These are phyloP conservation scores for Eurystomus gularis DNA, from an alignment of 2,113 vertebrate genomes.

Conservation along the genomic window DNA sequence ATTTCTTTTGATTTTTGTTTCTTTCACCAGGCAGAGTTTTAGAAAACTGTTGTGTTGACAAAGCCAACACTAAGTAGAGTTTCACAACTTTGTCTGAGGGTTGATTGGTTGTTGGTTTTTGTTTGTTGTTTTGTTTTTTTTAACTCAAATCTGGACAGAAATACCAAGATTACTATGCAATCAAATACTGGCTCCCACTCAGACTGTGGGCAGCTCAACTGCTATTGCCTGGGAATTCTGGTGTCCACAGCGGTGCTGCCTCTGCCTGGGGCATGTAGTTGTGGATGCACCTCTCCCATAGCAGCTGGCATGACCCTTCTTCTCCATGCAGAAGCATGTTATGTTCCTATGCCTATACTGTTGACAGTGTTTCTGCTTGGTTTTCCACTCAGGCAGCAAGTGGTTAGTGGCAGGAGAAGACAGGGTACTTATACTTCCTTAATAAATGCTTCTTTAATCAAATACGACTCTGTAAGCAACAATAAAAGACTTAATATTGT, in stretches of 20 bases:
- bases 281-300: background rate
- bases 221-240: background rate
- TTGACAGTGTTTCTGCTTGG: background rate
- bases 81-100: background rate
- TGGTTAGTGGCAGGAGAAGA: background rate
- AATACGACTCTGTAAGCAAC: background rate
- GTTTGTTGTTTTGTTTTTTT: too few species aligned
- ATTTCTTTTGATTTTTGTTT: background rate
- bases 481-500: background rate
- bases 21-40: background rate
- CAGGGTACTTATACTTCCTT: background rate
- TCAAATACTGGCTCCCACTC: background rate
- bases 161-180: background rate
- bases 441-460: background rate
- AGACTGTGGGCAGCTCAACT: background rate
- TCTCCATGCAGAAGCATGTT: accelerated
- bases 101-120: background rate
- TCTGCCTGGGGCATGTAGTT: background rate
- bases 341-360: accelerated
- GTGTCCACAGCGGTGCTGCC: background rate
- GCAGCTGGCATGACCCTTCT: background rate
- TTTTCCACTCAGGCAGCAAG: background rate
- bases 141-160: background rate
- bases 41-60: background rate
- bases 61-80: background rate